Conservation (phyloP, 2,888 invertebrate genomes). For the Ornithoptera alexandrae region DNA sequence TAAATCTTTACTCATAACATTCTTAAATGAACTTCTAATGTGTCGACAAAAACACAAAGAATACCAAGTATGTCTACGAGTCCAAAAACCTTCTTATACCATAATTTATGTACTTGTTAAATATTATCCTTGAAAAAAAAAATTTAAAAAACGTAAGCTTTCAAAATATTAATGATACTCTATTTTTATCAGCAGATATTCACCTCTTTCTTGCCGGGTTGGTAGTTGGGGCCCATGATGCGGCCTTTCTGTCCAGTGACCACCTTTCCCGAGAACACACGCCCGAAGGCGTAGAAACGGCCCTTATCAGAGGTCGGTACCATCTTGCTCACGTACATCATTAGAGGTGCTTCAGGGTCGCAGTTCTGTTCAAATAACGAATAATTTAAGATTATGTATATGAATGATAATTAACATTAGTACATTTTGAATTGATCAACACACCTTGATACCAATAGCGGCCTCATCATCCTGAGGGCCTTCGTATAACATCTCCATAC, state of each 20-base stretch:
- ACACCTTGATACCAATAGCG: slow-evolving; percentile 90
- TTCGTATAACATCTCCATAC: slow-evolving; percentile 99
- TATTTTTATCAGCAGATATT: not conserved
- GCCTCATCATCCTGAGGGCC: slow-evolving; percentile 98
- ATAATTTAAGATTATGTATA: too few relatives aligned
- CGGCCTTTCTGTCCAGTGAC: slow-evolving; percentile 95
- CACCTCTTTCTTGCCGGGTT: slow-evolving; percentile 97
- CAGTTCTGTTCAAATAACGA: slow-evolving; percentile 82
- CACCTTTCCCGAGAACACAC: slow-evolving; percentile 98
- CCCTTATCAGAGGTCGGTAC: slow-evolving; percentile 99
- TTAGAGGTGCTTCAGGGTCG: slow-evolving; percentile 97
- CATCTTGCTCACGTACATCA: slow-evolving; percentile 99
- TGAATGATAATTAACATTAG: not conserved
- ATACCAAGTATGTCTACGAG: too few relatives aligned
- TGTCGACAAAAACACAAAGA: too few relatives aligned
- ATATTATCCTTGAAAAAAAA: too few relatives aligned
- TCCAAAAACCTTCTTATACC: too few relatives aligned
- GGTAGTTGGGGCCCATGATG: slow-evolving; percentile 99
- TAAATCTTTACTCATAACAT: too few relatives aligned
- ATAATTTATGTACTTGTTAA: too few relatives aligned
- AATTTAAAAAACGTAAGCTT: too few relatives aligned
- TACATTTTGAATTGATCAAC: not conserved
- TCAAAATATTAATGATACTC: too few relatives aligned
- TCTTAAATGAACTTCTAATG: too few relatives aligned
- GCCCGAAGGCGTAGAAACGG: slow-evolving; percentile 99